phyloP scores from a whole-genome alignment of 2,113 vertebrate genomes.

The Equus przewalskii region DNA sequence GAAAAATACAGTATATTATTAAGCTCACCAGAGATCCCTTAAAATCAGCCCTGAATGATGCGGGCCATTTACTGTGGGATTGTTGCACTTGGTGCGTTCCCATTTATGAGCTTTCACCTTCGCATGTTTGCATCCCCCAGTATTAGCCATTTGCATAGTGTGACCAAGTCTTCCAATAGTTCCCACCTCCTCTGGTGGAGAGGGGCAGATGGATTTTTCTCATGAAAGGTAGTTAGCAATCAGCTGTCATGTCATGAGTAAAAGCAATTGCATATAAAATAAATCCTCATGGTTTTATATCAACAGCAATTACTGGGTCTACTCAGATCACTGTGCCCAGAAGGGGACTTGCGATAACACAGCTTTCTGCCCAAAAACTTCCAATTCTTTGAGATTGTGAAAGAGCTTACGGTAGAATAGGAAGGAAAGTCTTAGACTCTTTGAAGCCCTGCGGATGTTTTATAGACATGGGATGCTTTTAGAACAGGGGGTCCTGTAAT shows the following conservation, averaged over 20 bases:
- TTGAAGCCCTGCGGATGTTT: slow-evolving; percentile 23
- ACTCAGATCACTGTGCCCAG: background rate
- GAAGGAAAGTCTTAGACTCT: background rate
- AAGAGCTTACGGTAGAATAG: slow-evolving; percentile 11
- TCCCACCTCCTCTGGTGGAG: background rate
- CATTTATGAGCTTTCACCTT: slow-evolving; percentile 80
- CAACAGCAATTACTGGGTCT: slow-evolving; percentile 63
- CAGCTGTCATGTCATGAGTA: slow-evolving; percentile 67
- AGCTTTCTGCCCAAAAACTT: background rate
- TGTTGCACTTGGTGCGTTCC: slow-evolving; percentile 87
- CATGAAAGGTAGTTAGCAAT: slow-evolving; percentile 71
- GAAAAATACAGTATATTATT: slow-evolving; percentile 61
- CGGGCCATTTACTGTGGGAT: slow-evolving; percentile 87
- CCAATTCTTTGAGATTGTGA: slow-evolving; percentile 8
- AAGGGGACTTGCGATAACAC: background rate
- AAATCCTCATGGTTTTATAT: slow-evolving; percentile 15
- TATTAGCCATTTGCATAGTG: slow-evolving; percentile 65
- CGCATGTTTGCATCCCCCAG: slow-evolving; percentile 56
- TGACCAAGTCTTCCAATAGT: background rate
- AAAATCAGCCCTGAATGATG: slow-evolving; percentile 4
- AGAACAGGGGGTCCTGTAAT: slow-evolving; percentile 52
- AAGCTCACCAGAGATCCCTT: slow-evolving; percentile 63
- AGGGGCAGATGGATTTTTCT: slow-evolving; percentile 42
- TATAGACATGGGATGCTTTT: background rate
- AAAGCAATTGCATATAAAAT: slow-evolving; percentile 81